Evolutionary conservation across 2,113 vertebrate species (phyloP).

Genomic region (Asarcornis scutulata): DNA sequence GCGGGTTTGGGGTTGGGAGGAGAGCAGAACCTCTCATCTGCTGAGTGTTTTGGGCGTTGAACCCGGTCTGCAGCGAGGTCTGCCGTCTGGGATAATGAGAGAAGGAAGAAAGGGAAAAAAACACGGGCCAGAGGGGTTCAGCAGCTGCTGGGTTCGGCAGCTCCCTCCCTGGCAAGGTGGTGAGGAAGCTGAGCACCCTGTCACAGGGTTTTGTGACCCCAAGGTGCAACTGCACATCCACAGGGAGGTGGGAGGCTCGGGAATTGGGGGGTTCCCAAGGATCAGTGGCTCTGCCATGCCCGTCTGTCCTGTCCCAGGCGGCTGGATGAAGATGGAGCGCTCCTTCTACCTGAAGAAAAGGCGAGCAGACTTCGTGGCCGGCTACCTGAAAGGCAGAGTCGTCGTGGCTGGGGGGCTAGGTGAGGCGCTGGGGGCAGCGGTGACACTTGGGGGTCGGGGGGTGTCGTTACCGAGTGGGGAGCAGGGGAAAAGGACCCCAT

Average conservation of each 20-base stretch:
- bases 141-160: not conserved
- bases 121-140: rapidly evolving
- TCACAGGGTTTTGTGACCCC: not conserved
- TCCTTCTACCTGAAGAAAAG: slow-evolving; percentile 91
- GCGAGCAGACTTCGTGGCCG: slow-evolving; percentile 92
- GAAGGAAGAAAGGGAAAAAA: not conserved
- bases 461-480: not conserved
- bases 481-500: rapidly evolving
- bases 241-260: not conserved
- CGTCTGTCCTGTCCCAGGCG: slow-evolving; percentile 72
- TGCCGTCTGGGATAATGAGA: not conserved
- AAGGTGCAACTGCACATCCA: not conserved
- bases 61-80: not conserved
- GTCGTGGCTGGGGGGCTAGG: slow-evolving; percentile 93
- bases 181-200: rapidly evolving
- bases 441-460: rapidly evolving
- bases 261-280: not conserved
- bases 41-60: not conserved
- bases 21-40: not conserved
- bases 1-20: not conserved
- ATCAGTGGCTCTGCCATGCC: rapidly evolving
- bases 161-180: not conserved
- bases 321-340: slow-evolving; percentile 91
- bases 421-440: slow-evolving; percentile 56
- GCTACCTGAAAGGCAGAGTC: slow-evolving; percentile 87